Evolutionary conservation across 2,888 invertebrate genomes (phyloP), one percentile per base, ranked within the genome.

Genomic region (Sthenelais limicola): DNA sequence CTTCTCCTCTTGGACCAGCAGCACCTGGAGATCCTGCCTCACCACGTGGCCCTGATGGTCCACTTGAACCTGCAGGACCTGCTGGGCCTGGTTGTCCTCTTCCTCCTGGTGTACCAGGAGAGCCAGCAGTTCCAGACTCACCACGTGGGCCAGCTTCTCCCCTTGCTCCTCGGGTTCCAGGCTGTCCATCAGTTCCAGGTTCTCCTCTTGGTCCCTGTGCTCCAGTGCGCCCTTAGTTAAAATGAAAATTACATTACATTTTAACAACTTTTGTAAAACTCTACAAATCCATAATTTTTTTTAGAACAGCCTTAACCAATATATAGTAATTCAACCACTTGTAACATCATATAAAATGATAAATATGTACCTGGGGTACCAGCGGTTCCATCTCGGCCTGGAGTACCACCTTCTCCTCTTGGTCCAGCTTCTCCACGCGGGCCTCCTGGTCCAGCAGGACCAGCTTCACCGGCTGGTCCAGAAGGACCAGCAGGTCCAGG

Each of bases 161-260:
- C 0, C 92, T 92, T 48, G 91, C 90, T 0, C 93, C 84, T 30
- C 71, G 56, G 28, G 68, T 71, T 56, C 81, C 81, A 48, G 77
- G 68, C 18, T 75, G 75, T 32, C 80, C 80, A 52, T n/a, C 69
- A 4, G 32, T 21, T 4, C 30, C 78, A 43, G 56, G 47, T 47
- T 48, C 66, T 48, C 77, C 77, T 43, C 47, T 33, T n/a, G 47
- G 70, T 70, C 77, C 80, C n/a, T 56, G 58, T 26, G 76, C 68
- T 52, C 79, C 80, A 68, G 47, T 43, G 12, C 47, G n/a, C n/a
- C n/a, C n/a, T n/a, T 74, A 74, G 24, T 9, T n/a, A 35, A 52
- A 33, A 52, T 73, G 52, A 38, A 52, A n/a, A n/a, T n/a, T n/a
- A n/a, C n/a, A n/a, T n/a, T n/a, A n/a, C n/a, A n/a, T n/a, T n/a